Conservation (phyloP, 2,113 vertebrate species). For the Psilopogon haemacephalus region DNA sequence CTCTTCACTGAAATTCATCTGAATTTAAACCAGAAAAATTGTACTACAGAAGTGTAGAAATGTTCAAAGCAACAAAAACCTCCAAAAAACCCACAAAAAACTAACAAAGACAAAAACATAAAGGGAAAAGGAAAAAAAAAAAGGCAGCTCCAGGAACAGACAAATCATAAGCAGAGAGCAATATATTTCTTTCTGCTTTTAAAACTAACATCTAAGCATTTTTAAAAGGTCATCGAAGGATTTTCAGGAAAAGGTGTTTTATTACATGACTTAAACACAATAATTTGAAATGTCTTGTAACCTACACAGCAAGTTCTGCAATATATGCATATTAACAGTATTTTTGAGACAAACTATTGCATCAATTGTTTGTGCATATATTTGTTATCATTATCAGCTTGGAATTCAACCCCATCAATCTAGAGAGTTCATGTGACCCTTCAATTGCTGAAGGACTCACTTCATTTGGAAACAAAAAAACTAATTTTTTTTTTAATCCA, state of each 20-base stretch:
- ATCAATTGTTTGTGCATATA: not conserved
- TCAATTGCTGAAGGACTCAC: not conserved
- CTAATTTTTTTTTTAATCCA: not conserved
- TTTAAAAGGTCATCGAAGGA: not conserved
- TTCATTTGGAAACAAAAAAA: not conserved
- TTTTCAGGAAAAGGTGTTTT: not conserved
- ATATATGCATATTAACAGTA: not conserved
- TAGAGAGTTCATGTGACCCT: not conserved
- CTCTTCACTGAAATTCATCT: not conserved
- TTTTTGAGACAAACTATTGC: not conserved
- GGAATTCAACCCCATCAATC: not conserved
- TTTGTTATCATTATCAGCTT: not conserved
- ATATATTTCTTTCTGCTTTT: not conserved
- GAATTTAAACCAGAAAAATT: not conserved
- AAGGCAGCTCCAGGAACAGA: not conserved
- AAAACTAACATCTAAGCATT: not conserved
- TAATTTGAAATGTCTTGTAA: not conserved
- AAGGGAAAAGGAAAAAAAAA: not conserved
- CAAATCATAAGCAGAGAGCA: not conserved
- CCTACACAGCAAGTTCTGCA: not conserved
- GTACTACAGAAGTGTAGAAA: not conserved
- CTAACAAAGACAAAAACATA: no score
- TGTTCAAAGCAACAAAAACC: no score
- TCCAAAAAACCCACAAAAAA: no score
- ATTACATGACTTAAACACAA: not conserved